Percentiles rank a stretch among this genome's conserved stretches.
Evolutionary conservation across 1,140 invertebrate species (phyloP).

Genomic region (Teleogryllus occipitalis): DNA sequence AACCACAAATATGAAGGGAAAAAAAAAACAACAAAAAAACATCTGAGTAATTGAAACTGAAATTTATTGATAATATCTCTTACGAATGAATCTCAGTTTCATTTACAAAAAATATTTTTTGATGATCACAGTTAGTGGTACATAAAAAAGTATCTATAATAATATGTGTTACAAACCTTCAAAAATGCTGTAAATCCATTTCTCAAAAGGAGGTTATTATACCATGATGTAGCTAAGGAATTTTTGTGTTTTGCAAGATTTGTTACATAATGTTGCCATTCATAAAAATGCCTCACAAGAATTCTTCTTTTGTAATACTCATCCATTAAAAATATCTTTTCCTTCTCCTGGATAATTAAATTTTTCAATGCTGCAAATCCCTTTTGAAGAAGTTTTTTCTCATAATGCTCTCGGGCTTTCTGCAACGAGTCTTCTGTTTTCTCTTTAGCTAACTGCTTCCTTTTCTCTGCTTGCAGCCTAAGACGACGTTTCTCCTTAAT

Average conservation of each 20-base stretch:
- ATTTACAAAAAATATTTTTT: neutral
- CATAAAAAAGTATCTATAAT: neutral
- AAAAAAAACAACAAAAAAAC: neutral
- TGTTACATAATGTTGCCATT: neutral
- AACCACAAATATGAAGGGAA: neutral
- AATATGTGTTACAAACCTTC: neutral
- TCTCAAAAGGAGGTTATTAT: neutral
- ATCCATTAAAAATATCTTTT: neutral
- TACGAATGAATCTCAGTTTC: too few species aligned
- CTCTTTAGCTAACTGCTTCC: slow-evolving; percentile 2
- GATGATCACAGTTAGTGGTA: neutral
- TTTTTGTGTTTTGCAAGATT: neutral
- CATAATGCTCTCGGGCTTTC: neutral
- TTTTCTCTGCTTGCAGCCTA: slow-evolving; percentile 7
- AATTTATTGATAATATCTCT: neutral
- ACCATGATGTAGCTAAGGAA: neutral
- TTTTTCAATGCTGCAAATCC: neutral
- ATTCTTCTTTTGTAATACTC: slow-evolving; percentile 7
- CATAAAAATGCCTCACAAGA: neutral
- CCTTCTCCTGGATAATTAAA: neutral
- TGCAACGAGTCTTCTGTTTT: neutral
- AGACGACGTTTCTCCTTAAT: slow-evolving; percentile 7
- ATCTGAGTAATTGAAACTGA: neutral
- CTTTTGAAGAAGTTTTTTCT: slow-evolving; percentile 2
- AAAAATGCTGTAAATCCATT: slow-evolving; percentile 5